Evolutionary conservation across 2,797 vertebrate species (phyloP), one percentile per base, ranked within the genome.

Genomic region (Manis javanica): DNA sequence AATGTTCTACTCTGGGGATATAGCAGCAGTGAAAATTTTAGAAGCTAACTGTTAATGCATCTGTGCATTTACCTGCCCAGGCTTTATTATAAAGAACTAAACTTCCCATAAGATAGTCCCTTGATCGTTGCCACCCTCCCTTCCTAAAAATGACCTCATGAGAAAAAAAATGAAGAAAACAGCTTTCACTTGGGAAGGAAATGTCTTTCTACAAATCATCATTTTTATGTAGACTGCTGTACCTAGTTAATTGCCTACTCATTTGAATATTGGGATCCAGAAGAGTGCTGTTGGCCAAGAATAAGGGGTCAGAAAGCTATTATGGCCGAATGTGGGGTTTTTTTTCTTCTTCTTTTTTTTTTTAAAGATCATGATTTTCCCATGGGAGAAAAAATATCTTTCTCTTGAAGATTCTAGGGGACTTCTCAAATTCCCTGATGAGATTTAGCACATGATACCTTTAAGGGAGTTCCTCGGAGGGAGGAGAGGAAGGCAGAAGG

Each of bases 391-490:
- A 90, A 55, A 0, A 51, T 81, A 81, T 21, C 23, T 29, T 26
- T 98, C 87, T 91, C 93, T 24, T 31, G 37, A 93, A 97, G 95
- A 84, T 82, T 97, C 7, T 13, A 83, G 83, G 84, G 37, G 85
- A 71, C 83, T 97, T 95, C 0, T 34, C 26, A 89, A 64, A 95
- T 95, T 95, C 95, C 93, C 97, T 72, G 96, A 94, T 89, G 83
- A 96, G 79, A 88, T 96, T 74, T 95, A 95, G 97, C 75, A 57
- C 74, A 46, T 42, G 79, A 66, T 92, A 66, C 96, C 92, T 97
- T 96, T 97, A 97, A 97, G 96, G 97, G 98, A 97, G 72, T 69
- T 95, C 91, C 95, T 96, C 95, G 82, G 91, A 21, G 90, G 89
- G 72, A 95, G 71, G 0, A 34, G 72, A 79, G 74, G 34, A 78